A percentile compares a stretch with the other conserved stretches of the same genome.
These are phyloP conservation scores for Penaeus chinensis DNA, from an alignment of 1,140 invertebrate genomes.

Conservation along the genomic window DNA sequence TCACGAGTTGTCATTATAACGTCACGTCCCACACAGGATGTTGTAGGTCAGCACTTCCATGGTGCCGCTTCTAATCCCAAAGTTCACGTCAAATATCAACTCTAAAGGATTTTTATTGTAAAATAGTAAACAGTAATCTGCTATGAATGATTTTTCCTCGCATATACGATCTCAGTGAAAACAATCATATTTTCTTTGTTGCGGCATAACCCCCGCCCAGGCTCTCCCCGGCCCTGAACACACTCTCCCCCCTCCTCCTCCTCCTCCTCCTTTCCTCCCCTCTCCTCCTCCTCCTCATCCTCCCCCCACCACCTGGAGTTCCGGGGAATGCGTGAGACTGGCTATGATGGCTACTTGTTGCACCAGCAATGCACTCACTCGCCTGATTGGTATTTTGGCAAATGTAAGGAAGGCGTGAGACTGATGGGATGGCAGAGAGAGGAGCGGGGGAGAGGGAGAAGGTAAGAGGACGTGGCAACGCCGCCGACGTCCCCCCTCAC, in stretches of 20 bases:
- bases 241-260: not conserved
- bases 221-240: no score
- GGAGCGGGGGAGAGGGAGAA: constrained; percentile 20
- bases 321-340: constrained; percentile 40
- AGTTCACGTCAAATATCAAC: not conserved
- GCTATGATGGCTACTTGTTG: constrained; percentile 54
- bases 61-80: constrained; percentile 27
- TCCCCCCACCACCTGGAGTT: not conserved
- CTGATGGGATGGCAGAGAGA: not conserved
- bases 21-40: constrained; percentile 34
- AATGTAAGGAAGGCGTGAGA: constrained; percentile 58
- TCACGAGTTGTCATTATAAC: not conserved
- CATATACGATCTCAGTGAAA: no score
- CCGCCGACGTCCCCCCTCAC: constrained; percentile 20
- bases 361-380: constrained; percentile 60
- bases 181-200: constrained; percentile 28
- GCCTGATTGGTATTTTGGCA: constrained; percentile 60
- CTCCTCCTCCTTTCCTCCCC: not conserved
- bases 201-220: not conserved
- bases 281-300: not conserved
- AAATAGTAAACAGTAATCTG: constrained; percentile 6
- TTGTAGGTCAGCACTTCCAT: constrained; percentile 44
- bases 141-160: no score
- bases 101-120: not conserved
- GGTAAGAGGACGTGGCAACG: constrained; percentile 17